phyloP scores from a whole-genome alignment of 2,113 vertebrate species.

The Engraulis encrasicolus region DNA sequence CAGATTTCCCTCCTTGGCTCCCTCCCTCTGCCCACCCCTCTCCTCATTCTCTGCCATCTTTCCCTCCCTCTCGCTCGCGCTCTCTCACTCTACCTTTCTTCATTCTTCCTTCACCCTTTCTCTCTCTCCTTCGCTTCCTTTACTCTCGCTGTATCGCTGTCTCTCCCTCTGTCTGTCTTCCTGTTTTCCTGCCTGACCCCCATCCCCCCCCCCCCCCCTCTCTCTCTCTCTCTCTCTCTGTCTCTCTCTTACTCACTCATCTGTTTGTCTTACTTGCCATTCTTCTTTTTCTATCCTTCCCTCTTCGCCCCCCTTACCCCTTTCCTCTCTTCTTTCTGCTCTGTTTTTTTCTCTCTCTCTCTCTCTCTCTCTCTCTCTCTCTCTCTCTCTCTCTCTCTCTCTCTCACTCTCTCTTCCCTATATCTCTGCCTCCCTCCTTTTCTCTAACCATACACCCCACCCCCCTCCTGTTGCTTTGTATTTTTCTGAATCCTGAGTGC shows the following conservation, averaged over 20 bases:
- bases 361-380: slow-evolving; percentile 2
- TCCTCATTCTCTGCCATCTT: no score
- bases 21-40: no score
- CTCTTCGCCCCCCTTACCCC: background rate
- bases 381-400: background rate
- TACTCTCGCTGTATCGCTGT: slow-evolving; percentile 26
- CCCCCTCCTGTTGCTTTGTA: background rate
- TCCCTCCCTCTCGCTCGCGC: no score
- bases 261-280: background rate
- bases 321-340: background rate
- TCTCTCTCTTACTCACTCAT: slow-evolving; percentile 14
- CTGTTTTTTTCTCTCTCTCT: background rate
- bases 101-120: background rate
- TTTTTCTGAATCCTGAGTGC: background rate
- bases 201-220: background rate
- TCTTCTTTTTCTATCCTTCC: background rate
- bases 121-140: background rate
- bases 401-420: background rate
- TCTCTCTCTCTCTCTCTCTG: slow-evolving; percentile 25
- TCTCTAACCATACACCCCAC: background rate
- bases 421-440: background rate
- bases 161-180: slow-evolving; percentile 5
- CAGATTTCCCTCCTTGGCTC: background rate
- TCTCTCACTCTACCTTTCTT: no score
- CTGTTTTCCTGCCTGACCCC: background rate